A percentile compares a stretch with the other conserved stretches of the same genome.
These are phyloP conservation scores for Lasiommata megera DNA, from an alignment of 2,888 invertebrate species.

Conservation along the genomic window DNA sequence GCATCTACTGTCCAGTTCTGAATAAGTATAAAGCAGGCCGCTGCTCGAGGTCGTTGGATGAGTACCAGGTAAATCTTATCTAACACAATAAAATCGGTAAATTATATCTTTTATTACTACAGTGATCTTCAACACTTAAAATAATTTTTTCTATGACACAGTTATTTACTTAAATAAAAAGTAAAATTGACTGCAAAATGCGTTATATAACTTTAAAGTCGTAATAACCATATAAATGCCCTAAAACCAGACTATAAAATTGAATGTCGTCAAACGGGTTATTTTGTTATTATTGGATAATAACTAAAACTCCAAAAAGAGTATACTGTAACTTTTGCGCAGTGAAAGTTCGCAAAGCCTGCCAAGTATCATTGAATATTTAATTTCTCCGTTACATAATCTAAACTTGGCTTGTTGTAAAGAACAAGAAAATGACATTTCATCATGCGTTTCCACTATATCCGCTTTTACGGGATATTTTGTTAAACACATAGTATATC, in stretches of 20 bases:
- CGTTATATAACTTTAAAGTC: not conserved
- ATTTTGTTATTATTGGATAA: conserved; percentile 9
- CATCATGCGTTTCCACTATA: no score
- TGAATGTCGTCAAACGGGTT: not conserved
- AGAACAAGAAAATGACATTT: conserved; percentile 1
- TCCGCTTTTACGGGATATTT: no score
- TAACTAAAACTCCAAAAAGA: conserved; percentile 10
- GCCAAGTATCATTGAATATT: conserved; percentile 19
- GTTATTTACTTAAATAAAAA: no score
- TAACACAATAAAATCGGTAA: no score
- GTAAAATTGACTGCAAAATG: not conserved
- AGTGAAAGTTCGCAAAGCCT: conserved; percentile 22
- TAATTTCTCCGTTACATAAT: conserved; percentile 21
- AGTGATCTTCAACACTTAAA: no score
- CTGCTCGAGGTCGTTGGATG: no score
- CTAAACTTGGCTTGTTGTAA: conserved; percentile 6
- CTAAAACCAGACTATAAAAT: not conserved
- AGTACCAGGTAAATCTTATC: no score
- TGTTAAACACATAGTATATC: no score
- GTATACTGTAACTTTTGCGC: conserved; percentile 13
- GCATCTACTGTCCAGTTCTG: no score
- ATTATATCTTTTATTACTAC: no score
- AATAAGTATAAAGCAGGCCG: no score
- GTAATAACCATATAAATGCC: not conserved
- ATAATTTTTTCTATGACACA: no score